Base-by-base conservation (phyloP, 2,113 vertebrate species). In the Mobula birostris region DNA sequence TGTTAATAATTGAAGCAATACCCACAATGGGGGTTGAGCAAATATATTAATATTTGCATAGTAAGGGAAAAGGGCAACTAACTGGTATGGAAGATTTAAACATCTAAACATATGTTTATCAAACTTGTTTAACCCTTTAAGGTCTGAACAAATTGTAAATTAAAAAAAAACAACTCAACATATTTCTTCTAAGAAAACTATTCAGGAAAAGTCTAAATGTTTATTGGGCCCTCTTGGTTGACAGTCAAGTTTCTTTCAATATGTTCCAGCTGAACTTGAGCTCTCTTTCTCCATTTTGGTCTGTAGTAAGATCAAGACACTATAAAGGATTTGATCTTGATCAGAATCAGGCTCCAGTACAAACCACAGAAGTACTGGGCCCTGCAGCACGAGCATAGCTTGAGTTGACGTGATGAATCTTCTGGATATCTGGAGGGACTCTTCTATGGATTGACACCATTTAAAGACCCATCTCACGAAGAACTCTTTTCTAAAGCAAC, bases 21-120 rank as follows among this genome's bases (percentile, higher is more conserved):
- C 27, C 88, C 21, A 11, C 21, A 61, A n/a, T 66, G 36, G 48
- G 40, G 40, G 36, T 36, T 74, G 70, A 56, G 36, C 40, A 74
- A 90, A 93, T 56, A 93, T 11, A 74, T 74, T 74, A 72, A 72
- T 70, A 93, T 93, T 72, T 92, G 66, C 36, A 72, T 36, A 48
- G 68, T 74, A 93, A 48, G 36, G 11, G 63, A 74, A 90, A 90
- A 5, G 68, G 15, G 29, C 58, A 40, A 70, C 6, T 32, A 61
- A 66, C 63, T 91, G 32, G 2, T 48, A 14, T 48, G 32, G 90
- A 70, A 24, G 9, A 48, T 93, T 93, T 12, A 8, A 48, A 8
- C 1, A 85, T 85, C 40, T 58, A 58, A 27, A 72, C 29, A 15
- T 88, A n/a, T 66, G 14, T 5, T 63, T 88, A 32, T 63, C 56